Percentiles rank a stretch among this genome's conserved stretches.
These are phyloP conservation scores for Amphiprion ocellaris DNA, from an alignment of 2,113 vertebrate species.

Conservation along the genomic window DNA sequence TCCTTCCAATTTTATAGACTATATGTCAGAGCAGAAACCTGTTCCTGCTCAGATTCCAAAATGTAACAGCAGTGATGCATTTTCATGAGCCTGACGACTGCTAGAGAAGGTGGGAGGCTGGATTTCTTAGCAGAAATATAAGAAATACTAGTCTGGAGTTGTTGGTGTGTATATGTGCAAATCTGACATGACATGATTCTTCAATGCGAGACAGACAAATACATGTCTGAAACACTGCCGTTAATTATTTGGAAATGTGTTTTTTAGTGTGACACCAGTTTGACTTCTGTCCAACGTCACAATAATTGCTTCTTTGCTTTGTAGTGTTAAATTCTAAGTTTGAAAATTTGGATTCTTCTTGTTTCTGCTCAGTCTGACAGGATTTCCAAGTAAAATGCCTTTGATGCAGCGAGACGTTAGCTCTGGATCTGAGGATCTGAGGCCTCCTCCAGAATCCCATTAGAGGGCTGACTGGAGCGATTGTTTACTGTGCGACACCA, in stretches of 20 bases:
- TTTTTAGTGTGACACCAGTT: background rate
- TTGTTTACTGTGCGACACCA: constrained; percentile 42
- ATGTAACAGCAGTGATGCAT: constrained; percentile 19
- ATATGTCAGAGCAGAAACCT: constrained; percentile 7
- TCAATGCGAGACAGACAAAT: background rate
- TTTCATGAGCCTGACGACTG: constrained; percentile 34
- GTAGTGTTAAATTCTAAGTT: background rate
- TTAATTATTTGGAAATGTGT: background rate
- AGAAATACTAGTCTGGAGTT: constrained; percentile 7
- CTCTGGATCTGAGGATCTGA: background rate
- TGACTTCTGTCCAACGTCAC: background rate
- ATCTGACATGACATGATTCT: too few species aligned
- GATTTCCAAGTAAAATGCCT: constrained; percentile 25
- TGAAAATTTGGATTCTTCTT: constrained; percentile 3
- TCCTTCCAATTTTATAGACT: background rate
- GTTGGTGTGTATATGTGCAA: background rate
- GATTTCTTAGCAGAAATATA: constrained; percentile 17
- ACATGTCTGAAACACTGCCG: background rate
- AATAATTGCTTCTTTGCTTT: constrained; percentile 23
- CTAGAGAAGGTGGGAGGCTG: constrained; percentile 1
- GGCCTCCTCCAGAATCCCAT: constrained; percentile 35
- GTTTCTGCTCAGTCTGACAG: constrained; percentile 27
- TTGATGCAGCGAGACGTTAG: background rate
- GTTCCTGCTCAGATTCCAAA: constrained; percentile 16
- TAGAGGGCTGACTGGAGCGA: constrained; percentile 4